Evolutionary conservation across 2,888 invertebrate genomes (phyloP).

Genomic region (Mermis nigrescens): DNA sequence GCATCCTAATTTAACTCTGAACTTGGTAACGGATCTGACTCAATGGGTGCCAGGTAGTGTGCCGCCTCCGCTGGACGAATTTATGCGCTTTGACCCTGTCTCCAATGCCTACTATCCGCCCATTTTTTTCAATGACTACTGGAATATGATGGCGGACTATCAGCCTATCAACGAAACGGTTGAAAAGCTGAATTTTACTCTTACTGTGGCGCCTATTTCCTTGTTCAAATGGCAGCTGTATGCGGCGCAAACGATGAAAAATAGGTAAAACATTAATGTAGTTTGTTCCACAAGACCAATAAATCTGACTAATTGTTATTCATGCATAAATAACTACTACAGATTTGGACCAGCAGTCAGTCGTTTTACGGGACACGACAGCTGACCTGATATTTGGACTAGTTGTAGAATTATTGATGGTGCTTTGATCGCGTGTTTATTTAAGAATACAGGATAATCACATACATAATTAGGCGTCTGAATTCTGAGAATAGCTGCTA

Average conservation of each 20-base stretch:
- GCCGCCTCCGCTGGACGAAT: conserved; percentile 17
- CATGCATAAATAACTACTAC: too few species aligned
- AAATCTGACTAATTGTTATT: too few species aligned
- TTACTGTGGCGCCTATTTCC: conserved; percentile 55
- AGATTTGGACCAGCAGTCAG: too few species aligned
- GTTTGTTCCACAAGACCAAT: too few species aligned
- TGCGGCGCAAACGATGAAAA: conserved; percentile 79
- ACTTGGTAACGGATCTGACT: conserved; percentile 82
- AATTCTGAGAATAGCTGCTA: too few species aligned
- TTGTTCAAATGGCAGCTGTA: conserved; percentile 96
- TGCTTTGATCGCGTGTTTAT: too few species aligned
- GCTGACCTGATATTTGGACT: too few species aligned
- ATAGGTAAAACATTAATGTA: too few species aligned
- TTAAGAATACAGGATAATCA: too few species aligned
- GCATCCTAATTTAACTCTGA: conserved; percentile 95
- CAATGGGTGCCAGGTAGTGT: conserved; percentile 49
- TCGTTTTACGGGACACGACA: too few species aligned
- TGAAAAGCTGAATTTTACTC: conserved; percentile 35
- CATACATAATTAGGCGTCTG: too few species aligned
- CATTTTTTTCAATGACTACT: conserved; percentile 84
- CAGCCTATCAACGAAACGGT: conserved; percentile 22
- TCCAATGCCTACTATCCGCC: conserved; percentile 76
- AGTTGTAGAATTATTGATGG: too few species aligned
- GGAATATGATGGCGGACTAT: conserved; percentile 92
- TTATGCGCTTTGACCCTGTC: conserved; percentile 43